These are phyloP conservation scores for Calephelis perditalis DNA, from an alignment of 2,888 invertebrate species.

Conservation along the genomic window DNA sequence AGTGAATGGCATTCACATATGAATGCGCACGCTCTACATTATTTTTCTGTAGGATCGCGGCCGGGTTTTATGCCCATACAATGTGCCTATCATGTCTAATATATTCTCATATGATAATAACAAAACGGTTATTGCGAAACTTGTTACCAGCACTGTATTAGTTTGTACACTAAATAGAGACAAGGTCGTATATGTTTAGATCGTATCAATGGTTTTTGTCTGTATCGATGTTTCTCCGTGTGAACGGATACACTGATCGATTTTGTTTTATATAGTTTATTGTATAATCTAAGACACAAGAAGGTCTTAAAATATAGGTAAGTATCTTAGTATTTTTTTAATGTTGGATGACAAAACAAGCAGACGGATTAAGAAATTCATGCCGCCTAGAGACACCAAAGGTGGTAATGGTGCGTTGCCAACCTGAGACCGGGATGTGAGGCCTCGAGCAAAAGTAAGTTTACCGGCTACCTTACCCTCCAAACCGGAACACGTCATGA, in stretches of 20 bases:
- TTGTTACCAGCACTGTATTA: conserved; percentile 6
- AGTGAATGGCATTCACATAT: too few relatives aligned
- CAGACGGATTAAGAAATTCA: too few relatives aligned
- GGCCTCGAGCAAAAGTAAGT: too few relatives aligned
- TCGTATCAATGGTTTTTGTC: conserved; percentile 10
- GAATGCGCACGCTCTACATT: not conserved
- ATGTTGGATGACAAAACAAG: too few relatives aligned
- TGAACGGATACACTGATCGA: conserved; percentile 2
- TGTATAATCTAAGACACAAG: too few relatives aligned
- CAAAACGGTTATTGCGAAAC: conserved; percentile 1
- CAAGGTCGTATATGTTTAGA: conserved; percentile 8
- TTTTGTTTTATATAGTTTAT: not conserved
- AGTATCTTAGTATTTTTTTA: too few relatives aligned
- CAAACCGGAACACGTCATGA: too few relatives aligned
- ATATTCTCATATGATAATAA: conserved; percentile 4
- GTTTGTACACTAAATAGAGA: not conserved
- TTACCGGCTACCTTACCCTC: too few relatives aligned
- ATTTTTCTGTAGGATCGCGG: not conserved
- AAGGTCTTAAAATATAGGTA: too few relatives aligned
- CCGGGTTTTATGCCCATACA: not conserved
- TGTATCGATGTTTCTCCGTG: not conserved
- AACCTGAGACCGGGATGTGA: too few relatives aligned
- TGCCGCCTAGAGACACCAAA: too few relatives aligned
- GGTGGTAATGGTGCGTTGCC: too few relatives aligned
- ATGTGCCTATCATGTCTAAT: conserved; percentile 5